Conservation (phyloP, 2,888 invertebrate species). For the Cataglyphis rosenhaueri region DNA sequence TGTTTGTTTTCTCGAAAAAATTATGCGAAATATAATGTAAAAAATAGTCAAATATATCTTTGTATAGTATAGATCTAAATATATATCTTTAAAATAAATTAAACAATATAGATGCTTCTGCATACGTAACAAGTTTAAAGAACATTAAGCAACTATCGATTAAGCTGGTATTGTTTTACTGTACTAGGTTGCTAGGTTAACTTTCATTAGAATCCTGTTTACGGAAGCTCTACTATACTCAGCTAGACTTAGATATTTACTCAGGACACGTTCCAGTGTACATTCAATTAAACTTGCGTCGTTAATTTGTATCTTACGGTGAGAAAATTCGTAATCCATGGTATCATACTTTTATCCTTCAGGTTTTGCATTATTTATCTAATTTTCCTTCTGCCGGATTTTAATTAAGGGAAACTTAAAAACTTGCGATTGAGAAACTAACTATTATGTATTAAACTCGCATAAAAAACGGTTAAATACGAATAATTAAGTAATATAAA, state of each 20-base stretch:
- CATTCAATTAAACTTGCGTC: slow-evolving; percentile 46
- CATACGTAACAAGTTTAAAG: background rate
- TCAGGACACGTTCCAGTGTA: background rate
- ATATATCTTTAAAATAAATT: background rate
- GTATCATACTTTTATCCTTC: background rate
- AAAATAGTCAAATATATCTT: background rate
- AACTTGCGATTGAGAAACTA: slow-evolving; percentile 14
- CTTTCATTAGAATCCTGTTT: slow-evolving; percentile 31
- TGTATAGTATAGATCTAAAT: background rate
- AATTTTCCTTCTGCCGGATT: background rate
- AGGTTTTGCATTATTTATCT: background rate
- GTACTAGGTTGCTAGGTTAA: background rate
- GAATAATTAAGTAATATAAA: slow-evolving; percentile 25
- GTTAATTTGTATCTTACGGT: slow-evolving; percentile 22
- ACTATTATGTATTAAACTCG: background rate
- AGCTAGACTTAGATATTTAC: slow-evolving; percentile 23
- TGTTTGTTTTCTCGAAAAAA: background rate
- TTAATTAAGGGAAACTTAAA: slow-evolving; percentile 30
- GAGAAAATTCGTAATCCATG: slow-evolving; percentile 1
- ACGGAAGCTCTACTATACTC: background rate
- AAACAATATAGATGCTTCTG: background rate
- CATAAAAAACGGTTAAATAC: background rate
- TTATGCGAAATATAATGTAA: background rate
- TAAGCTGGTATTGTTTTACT: slow-evolving; percentile 5
- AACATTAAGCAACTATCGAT: slow-evolving; percentile 19